Conservation (phyloP, 2,797 vertebrate genomes). For the Sebastes ruberrimus region DNA sequence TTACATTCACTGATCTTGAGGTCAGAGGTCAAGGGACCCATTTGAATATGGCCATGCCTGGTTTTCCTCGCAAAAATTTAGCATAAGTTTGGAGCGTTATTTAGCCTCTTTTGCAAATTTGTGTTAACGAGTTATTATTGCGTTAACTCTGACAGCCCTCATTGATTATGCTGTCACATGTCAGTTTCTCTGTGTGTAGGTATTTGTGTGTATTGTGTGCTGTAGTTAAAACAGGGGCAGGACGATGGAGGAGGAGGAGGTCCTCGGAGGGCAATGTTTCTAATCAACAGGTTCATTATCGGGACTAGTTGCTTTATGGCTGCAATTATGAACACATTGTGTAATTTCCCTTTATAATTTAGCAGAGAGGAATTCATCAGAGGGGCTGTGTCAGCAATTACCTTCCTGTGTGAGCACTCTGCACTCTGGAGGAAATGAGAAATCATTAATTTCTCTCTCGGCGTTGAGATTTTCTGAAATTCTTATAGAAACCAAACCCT, state of each 20-base stretch:
- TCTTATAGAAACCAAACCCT: not conserved
- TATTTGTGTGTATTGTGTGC: not conserved
- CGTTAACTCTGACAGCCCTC: too few species aligned
- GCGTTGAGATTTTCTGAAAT: not conserved
- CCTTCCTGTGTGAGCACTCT: slow-evolving; percentile 11
- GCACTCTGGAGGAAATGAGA: slow-evolving; percentile 1
- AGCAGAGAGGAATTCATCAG: slow-evolving; percentile 14
- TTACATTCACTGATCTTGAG: too few species aligned
- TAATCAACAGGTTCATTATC: slow-evolving; percentile 51
- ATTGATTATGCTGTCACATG: not conserved
- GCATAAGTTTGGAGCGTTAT: too few species aligned
- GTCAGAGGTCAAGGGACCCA: too few species aligned
- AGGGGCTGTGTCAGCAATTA: slow-evolving; percentile 27
- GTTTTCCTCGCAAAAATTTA: too few species aligned
- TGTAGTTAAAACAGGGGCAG: not conserved
- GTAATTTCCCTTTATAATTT: slow-evolving; percentile 53
- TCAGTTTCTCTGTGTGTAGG: not conserved
- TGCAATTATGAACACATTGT: slow-evolving; percentile 44
- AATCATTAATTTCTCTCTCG: slow-evolving; percentile 13
- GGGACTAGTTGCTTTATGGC: slow-evolving; percentile 40
- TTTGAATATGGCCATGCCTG: too few species aligned
- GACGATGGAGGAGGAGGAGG: slow-evolving; percentile 12
- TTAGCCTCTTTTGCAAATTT: too few species aligned
- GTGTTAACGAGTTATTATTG: not conserved
- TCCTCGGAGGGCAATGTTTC: slow-evolving; percentile 31